A percentile compares a stretch with the other conserved stretches of the same genome.
Evolutionary conservation across 2,797 vertebrate genomes (phyloP).

Genomic region (Myotis vivesi): DNA sequence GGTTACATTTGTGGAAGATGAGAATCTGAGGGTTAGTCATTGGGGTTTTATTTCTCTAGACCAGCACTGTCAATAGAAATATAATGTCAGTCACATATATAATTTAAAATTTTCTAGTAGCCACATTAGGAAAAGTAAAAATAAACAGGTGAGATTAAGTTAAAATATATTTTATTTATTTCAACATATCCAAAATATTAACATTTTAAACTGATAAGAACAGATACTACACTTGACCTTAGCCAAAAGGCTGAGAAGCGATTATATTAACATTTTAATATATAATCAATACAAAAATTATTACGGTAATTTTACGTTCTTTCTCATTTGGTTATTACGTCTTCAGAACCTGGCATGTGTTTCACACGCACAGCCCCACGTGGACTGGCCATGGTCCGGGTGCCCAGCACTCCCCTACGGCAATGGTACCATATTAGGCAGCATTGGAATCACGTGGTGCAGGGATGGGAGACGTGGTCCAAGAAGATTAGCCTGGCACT

Average conservation of each 20-base stretch:
- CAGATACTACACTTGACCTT: no score
- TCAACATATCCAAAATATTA: neutral
- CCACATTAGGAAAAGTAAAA: neutral
- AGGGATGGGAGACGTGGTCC: neutral
- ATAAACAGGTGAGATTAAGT: neutral
- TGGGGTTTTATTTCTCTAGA: neutral
- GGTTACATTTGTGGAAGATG: neutral
- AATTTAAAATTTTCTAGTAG: neutral
- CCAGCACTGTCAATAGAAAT: neutral
- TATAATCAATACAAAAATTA: neutral
- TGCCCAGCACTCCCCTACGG: fast-evolving
- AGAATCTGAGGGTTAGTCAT: neutral
- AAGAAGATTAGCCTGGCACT: neutral
- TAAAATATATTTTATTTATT: neutral
- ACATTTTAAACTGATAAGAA: neutral
- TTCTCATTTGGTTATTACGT: neutral
- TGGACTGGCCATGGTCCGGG: neutral
- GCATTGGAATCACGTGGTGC: neutral
- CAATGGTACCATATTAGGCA: fast-evolving
- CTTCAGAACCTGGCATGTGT: neutral
- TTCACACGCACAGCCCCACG: neutral
- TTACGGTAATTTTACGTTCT: neutral
- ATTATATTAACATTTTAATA: neutral
- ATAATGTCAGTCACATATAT: neutral
- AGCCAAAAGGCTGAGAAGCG: no score